Evolutionary conservation across 2,888 invertebrate species (phyloP).

Genomic region (Drosophila subquinaria): DNA sequence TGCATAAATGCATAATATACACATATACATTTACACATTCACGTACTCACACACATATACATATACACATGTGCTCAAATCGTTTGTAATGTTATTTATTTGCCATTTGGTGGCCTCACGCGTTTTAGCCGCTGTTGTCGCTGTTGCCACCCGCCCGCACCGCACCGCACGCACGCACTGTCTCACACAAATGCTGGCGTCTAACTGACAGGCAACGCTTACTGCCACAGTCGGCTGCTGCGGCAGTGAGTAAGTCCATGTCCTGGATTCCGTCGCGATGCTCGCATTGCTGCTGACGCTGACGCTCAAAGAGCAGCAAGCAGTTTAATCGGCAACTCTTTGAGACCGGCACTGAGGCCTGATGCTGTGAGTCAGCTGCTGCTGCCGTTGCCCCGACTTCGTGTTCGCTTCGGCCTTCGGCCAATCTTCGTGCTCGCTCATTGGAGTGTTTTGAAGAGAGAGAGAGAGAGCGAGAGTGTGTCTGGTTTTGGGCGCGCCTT

Average conservation of each 20-base stretch:
- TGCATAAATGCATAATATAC: slow-evolving; percentile 66
- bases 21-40: slow-evolving; percentile 13
- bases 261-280: slow-evolving; percentile 30
- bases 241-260: slow-evolving; percentile 34
- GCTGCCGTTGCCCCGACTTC: slow-evolving; percentile 21
- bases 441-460: slow-evolving; percentile 10
- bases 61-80: slow-evolving; percentile 20
- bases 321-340: slow-evolving; percentile 33
- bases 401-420: slow-evolving; percentile 23
- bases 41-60: slow-evolving; percentile 17
- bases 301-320: slow-evolving; percentile 29
- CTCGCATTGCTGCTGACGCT: slow-evolving; percentile 22
- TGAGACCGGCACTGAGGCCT: slow-evolving; percentile 27
- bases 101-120: slow-evolving; percentile 47
- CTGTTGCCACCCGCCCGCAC: slow-evolving; percentile 41
- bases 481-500: slow-evolving; percentile 53
- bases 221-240: slow-evolving; percentile 28
- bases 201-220: slow-evolving; percentile 60
- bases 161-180: slow-evolving; percentile 54
- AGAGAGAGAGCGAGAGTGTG: background rate
- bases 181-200: slow-evolving; percentile 67
- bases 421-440: slow-evolving; percentile 10
- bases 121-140: slow-evolving; percentile 30
- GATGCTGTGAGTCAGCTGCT: slow-evolving; percentile 33
- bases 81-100: slow-evolving; percentile 43